Evolutionary conservation across 37 sponge, comb jelly and placozoan species (phyloP).

Genomic region (Halichondria panicea): DNA sequence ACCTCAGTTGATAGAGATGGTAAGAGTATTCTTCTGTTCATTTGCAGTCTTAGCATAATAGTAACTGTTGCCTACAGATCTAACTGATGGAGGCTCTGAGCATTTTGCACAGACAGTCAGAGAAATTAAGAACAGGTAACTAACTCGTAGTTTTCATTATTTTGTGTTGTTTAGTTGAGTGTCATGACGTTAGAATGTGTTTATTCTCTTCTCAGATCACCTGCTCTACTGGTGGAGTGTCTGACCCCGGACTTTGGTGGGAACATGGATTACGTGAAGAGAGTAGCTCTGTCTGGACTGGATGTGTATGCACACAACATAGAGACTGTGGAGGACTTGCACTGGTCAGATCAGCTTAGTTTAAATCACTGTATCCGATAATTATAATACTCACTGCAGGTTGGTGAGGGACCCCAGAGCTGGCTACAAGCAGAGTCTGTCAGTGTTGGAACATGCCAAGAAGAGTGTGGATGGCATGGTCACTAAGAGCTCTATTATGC

Average conservation of each 20-base stretch:
- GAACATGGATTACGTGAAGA: constrained; percentile 59
- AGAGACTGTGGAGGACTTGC: constrained; percentile 93
- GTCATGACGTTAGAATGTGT: no score
- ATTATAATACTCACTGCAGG: constrained; percentile 21
- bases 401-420: constrained; percentile 97
- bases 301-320: constrained; percentile 99
- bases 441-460: constrained; percentile 91
- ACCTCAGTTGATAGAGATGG: constrained; percentile 99
- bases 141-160: not conserved
- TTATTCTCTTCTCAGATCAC: constrained; percentile 43
- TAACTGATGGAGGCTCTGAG: constrained; percentile 87
- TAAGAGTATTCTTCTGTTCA: constrained; percentile 21
- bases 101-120: constrained; percentile 94
- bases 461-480: constrained; percentile 57
- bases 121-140: constrained; percentile 77
- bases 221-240: constrained; percentile 86
- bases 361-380: not conserved
- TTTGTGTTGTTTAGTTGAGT: no score
- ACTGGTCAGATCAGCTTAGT: constrained; percentile 56
- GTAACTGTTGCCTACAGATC: constrained; percentile 37
- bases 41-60: not conserved
- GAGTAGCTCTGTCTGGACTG: constrained; percentile 83
- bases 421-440: constrained; percentile 88
- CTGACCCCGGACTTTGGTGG: constrained; percentile 97
- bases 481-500: constrained; percentile 99